Evolutionary conservation across 2,888 invertebrate genomes (phyloP).

Genomic region (Notodonta dromedarius): DNA sequence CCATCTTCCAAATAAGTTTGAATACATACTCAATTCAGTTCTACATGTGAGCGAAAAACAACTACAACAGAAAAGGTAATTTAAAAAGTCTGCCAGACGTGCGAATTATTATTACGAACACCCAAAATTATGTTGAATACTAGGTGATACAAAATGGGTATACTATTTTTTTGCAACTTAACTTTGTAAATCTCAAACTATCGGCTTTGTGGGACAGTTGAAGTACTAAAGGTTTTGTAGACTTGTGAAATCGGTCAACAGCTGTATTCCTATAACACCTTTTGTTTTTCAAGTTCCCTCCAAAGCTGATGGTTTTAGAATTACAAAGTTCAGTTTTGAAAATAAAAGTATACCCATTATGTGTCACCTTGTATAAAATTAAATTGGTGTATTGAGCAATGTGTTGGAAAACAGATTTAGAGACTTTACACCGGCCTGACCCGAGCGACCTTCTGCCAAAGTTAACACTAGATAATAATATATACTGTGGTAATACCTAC

Average conservation of each 20-base stretch:
- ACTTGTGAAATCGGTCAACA: no score
- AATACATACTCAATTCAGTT: background rate
- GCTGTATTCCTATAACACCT: no score
- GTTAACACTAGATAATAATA: slow-evolving; percentile 29
- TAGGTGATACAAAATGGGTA: no score
- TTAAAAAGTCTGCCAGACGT: slow-evolving; percentile 6
- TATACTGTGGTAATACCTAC: slow-evolving; percentile 35
- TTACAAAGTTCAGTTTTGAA: no score
- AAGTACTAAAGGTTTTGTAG: no score
- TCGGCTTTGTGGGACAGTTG: no score
- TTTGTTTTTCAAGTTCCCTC: no score
- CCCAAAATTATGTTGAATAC: slow-evolving; percentile 10
- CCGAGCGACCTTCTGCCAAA: slow-evolving; percentile 38
- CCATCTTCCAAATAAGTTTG: background rate
- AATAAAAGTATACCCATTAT: no score
- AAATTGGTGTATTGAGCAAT: slow-evolving; percentile 15
- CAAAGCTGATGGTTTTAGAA: no score
- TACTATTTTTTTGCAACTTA: no score
- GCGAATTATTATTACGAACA: slow-evolving; percentile 10
- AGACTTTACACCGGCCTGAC: slow-evolving; percentile 24
- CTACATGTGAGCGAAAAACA: background rate
- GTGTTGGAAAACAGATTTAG: slow-evolving; percentile 25
- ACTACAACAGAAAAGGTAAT: slow-evolving; percentile 2
- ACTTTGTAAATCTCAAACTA: no score
- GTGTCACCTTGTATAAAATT: no score